Evolutionary conservation across 2,113 vertebrate genomes (phyloP), one percentile per base, ranked within the genome.

Genomic region (Potamarius usumacintae): DNA sequence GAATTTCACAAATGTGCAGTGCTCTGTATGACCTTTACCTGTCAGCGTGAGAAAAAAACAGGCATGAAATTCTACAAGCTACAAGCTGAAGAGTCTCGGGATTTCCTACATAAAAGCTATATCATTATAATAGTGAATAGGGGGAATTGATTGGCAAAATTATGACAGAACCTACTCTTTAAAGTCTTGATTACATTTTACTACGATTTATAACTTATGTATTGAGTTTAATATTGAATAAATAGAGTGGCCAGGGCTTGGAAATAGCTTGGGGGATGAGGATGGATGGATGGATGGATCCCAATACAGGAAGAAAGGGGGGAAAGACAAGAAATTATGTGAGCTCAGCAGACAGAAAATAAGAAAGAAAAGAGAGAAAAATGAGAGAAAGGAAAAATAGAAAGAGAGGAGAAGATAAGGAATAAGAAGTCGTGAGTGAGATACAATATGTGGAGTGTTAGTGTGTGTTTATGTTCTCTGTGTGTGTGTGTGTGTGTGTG

Each of bases 1-100:
- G 10, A 80, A 15, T 11, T 69, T 50, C 55, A 72, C 67, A 57
- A 58, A 48, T 27, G 22, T 48, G 42, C 55, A 22, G 55, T 57
- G 69, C 57, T 84, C 63, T 62, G 57, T 25, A 30, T 63, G 58
- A 88, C 80, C 84, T 89, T 89, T 63, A 69, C 48, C 63, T 42
- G 67, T 15, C 53, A 25, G 53, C 55, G 11, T 58, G 7, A 9
- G 1, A 25, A 18, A 58, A 58, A 42, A 57, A 58, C 67, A 42
- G 52, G 30, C 67, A 58, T 25, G 18, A 22, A 57, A 55, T 83
- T 12, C 53, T 87, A 57, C 52, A 20, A 34, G 42, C 57, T 62
- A 2, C 34, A 72, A 53, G 42, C 62, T 82, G 58, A 74, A 88
- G 15, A 52, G 42, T 12, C 65, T 85, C 34, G 27, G 10, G 4